Conservation (phyloP, 2,113 vertebrate genomes). For the Cyrtonyx montezumae region DNA sequence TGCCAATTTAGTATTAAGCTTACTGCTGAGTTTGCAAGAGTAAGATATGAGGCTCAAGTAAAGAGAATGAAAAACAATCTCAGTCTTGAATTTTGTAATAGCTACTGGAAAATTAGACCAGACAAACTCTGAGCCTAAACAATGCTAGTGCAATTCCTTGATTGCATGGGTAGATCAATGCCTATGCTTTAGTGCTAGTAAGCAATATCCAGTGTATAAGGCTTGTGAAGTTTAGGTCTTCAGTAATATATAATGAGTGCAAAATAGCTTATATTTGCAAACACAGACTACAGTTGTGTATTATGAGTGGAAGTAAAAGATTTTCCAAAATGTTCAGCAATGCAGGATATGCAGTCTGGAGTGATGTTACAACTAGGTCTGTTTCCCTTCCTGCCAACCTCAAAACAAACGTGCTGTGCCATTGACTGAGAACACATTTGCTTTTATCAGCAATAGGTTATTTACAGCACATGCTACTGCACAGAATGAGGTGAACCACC, state of each 20-base stretch:
- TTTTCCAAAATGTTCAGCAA: neutral
- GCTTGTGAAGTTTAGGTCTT: neutral
- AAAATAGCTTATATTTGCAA: neutral
- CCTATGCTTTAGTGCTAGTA: neutral
- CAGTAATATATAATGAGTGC: neutral
- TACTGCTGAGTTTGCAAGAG: neutral
- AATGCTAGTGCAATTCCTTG: neutral
- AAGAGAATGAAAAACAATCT: neutral
- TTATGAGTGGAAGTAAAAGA: neutral
- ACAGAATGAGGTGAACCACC: neutral
- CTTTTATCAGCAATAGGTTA: neutral
- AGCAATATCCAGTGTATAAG: neutral
- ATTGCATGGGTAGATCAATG: neutral
- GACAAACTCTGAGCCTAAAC: rapidly evolving
- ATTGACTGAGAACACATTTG: neutral
- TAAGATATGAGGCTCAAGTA: neutral
- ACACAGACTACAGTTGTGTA: neutral
- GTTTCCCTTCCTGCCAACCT: neutral
- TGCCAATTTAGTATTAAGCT: rapidly evolving
- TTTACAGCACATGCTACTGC: neutral
- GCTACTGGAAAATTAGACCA: neutral
- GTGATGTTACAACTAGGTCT: neutral
- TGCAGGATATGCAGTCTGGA: neutral
- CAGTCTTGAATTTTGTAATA: neutral
- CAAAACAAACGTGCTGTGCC: neutral